A percentile compares a stretch with the other conserved stretches of the same genome.
These are phyloP conservation scores for Amphipoea lucens DNA, from an alignment of 2,888 invertebrate genomes.

Conservation along the genomic window DNA sequence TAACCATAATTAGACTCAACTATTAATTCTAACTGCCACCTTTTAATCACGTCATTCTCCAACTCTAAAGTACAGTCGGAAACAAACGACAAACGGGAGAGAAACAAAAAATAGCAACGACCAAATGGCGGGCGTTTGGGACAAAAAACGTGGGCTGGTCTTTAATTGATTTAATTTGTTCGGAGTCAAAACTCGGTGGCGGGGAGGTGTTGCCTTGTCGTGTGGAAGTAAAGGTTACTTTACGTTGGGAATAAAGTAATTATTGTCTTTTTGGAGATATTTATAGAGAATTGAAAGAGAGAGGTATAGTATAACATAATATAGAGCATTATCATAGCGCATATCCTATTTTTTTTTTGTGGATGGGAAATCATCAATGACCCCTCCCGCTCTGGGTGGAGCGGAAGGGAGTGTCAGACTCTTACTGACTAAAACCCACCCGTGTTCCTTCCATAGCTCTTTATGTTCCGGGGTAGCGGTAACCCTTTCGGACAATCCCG, in stretches of 20 bases:
- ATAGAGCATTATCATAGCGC: not conserved
- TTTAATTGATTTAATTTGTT: constrained; percentile 90
- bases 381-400: too few species aligned
- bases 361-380: too few species aligned
- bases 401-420: too few species aligned
- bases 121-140: constrained; percentile 84
- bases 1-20: constrained; percentile 39
- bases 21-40: constrained; percentile 49
- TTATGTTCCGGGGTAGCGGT: too few species aligned
- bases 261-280: not conserved
- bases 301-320: not conserved
- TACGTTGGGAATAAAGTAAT: not conserved
- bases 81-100: constrained; percentile 65
- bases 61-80: constrained; percentile 40
- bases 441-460: too few species aligned
- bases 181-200: constrained; percentile 82
- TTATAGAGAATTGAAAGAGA: too few species aligned
- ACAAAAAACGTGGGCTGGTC: constrained; percentile 79
- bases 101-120: constrained; percentile 80
- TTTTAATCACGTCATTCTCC: constrained; percentile 50
- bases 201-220: constrained; percentile 73
- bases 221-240: constrained; percentile 47
- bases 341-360: not conserved
- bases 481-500: too few species aligned
- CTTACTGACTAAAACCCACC: too few species aligned